A percentile compares a stretch with the other conserved stretches of the same genome.
Conservation (phyloP, 30 jellyfish, hydroid and myxozoan genomes). For the Mastigias papua region DNA sequence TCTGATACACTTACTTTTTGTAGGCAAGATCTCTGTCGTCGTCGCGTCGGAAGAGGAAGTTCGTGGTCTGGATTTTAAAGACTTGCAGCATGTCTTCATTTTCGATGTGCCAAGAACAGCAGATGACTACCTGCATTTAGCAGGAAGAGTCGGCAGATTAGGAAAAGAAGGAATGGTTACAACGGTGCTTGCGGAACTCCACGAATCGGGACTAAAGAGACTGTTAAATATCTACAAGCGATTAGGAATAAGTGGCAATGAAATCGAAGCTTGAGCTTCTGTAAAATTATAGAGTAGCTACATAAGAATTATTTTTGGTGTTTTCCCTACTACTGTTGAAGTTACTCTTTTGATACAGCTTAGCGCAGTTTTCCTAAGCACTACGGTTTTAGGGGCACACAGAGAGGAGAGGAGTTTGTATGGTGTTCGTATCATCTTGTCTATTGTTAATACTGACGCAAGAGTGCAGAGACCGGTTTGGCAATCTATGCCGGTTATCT, state of each 20-base stretch:
- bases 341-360: too few relatives aligned
- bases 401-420: too few relatives aligned
- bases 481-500: too few relatives aligned
- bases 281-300: too few relatives aligned
- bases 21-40: slow-evolving; percentile 77
- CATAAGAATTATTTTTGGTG: too few relatives aligned
- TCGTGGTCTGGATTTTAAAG: slow-evolving; percentile 96
- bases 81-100: slow-evolving; percentile 70
- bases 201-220: slow-evolving; percentile 30
- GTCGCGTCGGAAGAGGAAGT: slow-evolving; percentile 96
- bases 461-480: too few relatives aligned
- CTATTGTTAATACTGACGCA: too few relatives aligned
- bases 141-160: slow-evolving; percentile 97
- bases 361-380: too few relatives aligned
- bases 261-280: slow-evolving; percentile 4
- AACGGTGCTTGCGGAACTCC: slow-evolving; percentile 66
- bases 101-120: slow-evolving; percentile 80
- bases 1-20: too few relatives aligned
- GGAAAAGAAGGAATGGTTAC: slow-evolving; percentile 81
- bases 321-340: too few relatives aligned
- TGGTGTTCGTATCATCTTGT: too few relatives aligned
- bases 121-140: slow-evolving; percentile 91
- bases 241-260: slow-evolving; percentile 44
- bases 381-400: too few relatives aligned
- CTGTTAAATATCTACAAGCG: slow-evolving; percentile 28